Percentiles rank a stretch among this genome's conserved stretches.
Conservation (phyloP, 2,113 vertebrate genomes). For the Tursiops truncatus region DNA sequence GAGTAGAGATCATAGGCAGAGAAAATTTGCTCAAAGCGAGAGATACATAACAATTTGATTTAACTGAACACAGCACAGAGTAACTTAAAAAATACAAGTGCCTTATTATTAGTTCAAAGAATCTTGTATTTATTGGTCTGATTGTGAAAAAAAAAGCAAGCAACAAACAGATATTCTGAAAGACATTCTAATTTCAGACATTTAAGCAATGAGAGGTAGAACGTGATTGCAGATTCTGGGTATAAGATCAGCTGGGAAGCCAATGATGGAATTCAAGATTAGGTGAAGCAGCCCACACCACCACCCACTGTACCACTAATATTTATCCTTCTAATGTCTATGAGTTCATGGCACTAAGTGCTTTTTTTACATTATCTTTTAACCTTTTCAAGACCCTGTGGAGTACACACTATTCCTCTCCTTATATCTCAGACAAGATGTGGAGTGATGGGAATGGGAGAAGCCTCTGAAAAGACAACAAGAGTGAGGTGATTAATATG, state of each 20-base stretch:
- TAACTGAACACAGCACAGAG: background rate
- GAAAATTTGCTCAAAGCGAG: background rate
- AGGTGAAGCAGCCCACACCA: background rate
- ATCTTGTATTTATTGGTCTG: background rate
- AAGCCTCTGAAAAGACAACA: background rate
- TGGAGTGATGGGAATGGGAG: background rate
- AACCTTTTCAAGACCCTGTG: background rate
- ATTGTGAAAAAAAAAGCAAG: background rate
- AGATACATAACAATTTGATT: background rate
- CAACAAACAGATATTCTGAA: background rate
- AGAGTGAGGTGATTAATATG: background rate
- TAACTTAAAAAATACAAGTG: background rate
- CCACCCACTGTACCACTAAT: too few species aligned
- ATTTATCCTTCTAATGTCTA: background rate
- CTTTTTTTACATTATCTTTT: background rate
- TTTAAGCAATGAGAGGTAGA: background rate
- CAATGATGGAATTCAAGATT: background rate
- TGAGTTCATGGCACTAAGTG: background rate
- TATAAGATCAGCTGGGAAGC: background rate
- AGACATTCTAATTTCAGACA: background rate
- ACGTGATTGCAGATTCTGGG: background rate
- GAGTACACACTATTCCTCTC: background rate
- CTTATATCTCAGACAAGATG: background rate
- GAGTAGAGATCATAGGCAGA: background rate
- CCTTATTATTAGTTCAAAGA: background rate